These are phyloP conservation scores for Rhegmatorhina hoffmannsi DNA, from an alignment of 2,113 vertebrate species.

Conservation along the genomic window DNA sequence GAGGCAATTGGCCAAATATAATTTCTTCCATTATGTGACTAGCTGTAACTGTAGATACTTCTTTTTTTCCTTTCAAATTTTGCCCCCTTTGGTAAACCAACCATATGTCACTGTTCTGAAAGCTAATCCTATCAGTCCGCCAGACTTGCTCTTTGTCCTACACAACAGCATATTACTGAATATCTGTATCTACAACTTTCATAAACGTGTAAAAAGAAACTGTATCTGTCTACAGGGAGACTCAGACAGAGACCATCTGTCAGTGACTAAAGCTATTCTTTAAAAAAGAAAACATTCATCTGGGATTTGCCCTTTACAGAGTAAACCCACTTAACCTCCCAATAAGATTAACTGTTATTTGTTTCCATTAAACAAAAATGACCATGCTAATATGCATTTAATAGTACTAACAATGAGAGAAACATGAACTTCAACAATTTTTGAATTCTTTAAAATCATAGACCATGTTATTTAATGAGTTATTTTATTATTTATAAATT, in stretches of 20 bases:
- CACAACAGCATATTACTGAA: constrained; percentile 75
- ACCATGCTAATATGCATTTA: constrained; percentile 80
- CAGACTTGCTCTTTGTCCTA: constrained; percentile 72
- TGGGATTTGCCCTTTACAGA: constrained; percentile 81
- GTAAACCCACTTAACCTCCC: constrained; percentile 84
- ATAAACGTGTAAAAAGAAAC: constrained; percentile 83
- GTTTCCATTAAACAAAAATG: constrained; percentile 85
- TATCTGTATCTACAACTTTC: constrained; percentile 82
- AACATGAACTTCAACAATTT: constrained; percentile 51
- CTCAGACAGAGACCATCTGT: constrained; percentile 86
- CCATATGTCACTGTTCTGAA: constrained; percentile 80
- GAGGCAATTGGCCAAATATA: not conserved
- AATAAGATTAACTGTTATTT: constrained; percentile 86
- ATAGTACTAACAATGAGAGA: constrained; percentile 70
- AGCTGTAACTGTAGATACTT: constrained; percentile 48
- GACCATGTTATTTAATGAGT: not conserved
- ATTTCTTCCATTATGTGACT: constrained; percentile 20
- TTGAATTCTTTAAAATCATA: constrained; percentile 41
- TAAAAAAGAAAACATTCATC: constrained; percentile 77
- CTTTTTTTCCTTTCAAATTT: constrained; percentile 52
- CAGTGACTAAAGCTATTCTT: constrained; percentile 76
- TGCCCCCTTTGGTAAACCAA: constrained; percentile 73
- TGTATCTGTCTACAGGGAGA: constrained; percentile 76
- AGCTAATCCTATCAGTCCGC: constrained; percentile 77
- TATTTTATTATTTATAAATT: constrained; percentile 35